Conservation (phyloP, 2,888 invertebrate species). For the Sminthurinus aureus region DNA sequence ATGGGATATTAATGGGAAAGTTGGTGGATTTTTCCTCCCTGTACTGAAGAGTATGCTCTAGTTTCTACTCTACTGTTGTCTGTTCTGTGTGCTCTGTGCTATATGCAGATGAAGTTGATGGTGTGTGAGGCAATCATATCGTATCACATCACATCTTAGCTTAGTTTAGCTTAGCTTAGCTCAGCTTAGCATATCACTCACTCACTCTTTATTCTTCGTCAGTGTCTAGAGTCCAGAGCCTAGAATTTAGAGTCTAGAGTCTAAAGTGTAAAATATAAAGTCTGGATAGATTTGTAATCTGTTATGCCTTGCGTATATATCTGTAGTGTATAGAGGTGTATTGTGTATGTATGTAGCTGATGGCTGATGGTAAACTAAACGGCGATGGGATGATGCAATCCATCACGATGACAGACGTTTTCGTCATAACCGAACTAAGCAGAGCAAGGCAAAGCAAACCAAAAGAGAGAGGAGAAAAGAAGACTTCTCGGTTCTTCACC, state of each 20-base stretch:
- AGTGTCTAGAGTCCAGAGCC: not conserved
- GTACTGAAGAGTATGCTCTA: too few species aligned
- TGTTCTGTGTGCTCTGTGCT: too few species aligned
- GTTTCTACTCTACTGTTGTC: too few species aligned
- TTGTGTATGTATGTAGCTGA: not conserved
- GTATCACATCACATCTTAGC: too few species aligned
- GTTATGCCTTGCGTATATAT: not conserved
- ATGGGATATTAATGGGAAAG: too few species aligned
- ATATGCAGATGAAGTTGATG: not conserved
- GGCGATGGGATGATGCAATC: conserved; percentile 16
- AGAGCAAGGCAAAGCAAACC: not conserved
- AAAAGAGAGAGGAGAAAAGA: not conserved
- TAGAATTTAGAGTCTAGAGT: not conserved
- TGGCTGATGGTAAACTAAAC: not conserved
- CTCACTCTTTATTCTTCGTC: not conserved
- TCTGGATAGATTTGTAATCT: not conserved
- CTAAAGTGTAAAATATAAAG: not conserved
- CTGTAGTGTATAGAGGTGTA: not conserved
- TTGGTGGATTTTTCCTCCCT: too few species aligned
- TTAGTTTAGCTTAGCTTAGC: not conserved
- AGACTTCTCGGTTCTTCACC: too few species aligned
- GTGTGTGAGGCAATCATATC: not conserved
- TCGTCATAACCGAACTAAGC: conserved; percentile 10
- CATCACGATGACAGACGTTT: conserved; percentile 34
- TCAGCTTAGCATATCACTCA: not conserved